Conservation (phyloP, 2,888 invertebrate species). For the Diaperis boleti region DNA sequence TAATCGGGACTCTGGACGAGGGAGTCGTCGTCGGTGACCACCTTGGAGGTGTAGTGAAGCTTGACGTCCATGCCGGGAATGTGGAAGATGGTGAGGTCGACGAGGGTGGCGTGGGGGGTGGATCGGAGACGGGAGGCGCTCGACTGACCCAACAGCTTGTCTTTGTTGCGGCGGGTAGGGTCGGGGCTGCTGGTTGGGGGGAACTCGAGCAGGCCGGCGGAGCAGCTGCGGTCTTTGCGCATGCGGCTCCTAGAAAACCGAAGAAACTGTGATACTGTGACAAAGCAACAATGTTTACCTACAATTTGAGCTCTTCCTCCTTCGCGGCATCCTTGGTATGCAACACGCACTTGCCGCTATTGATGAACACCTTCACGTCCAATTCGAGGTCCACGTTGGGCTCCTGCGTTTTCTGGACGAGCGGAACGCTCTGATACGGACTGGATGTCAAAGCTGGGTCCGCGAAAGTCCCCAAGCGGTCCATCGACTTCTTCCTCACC, state of each 20-base stretch:
- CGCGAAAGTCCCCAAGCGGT: constrained; percentile 31
- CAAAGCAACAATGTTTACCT: too few species aligned
- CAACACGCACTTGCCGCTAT: constrained; percentile 96
- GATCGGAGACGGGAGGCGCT: constrained; percentile 61
- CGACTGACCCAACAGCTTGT: constrained; percentile 56
- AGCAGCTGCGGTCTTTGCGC: constrained; percentile 76
- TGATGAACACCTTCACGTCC: constrained; percentile 95
- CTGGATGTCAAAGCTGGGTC: constrained; percentile 50
- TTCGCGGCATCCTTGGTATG: constrained; percentile 87
- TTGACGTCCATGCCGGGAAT: constrained; percentile 90
- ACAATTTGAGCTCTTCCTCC: constrained; percentile 77
- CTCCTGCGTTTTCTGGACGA: constrained; percentile 74
- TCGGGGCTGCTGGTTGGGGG: constrained; percentile 64
- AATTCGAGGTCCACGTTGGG: constrained; percentile 96
- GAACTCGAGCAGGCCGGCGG: constrained; percentile 64
- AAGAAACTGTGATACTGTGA: too few species aligned
- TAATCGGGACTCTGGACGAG: constrained; percentile 47
- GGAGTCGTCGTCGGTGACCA: constrained; percentile 49
- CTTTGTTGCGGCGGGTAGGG: constrained; percentile 63
- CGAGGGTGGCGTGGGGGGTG: constrained; percentile 66
- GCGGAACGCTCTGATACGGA: too few species aligned
- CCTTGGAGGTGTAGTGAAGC: constrained; percentile 65
- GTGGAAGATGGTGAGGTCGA: constrained; percentile 88
- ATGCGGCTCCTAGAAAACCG: too few species aligned
- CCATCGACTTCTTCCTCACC: constrained; percentile 68